phyloP scores from a whole-genome alignment of 1,140 invertebrate species.

The Ceratina japonica region DNA sequence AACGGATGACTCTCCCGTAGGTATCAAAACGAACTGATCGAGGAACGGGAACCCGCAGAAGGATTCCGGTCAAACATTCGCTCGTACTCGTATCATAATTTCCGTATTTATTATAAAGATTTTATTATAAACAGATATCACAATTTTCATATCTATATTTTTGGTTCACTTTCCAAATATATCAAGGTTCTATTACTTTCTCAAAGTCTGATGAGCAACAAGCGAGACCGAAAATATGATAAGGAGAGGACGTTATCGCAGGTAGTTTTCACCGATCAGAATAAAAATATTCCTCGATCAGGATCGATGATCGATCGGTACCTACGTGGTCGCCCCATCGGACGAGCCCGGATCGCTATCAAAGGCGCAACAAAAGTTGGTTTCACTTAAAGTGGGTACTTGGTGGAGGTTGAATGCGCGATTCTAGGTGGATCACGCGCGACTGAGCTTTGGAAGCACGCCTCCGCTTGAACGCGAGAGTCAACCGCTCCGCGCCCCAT shows the following conservation, averaged over 20 bases:
- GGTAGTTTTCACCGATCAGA: neutral
- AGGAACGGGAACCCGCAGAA: neutral
- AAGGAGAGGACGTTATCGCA: neutral
- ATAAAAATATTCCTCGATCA: constrained; percentile 9
- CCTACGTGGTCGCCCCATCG: constrained; percentile 50
- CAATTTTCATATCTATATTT: no score
- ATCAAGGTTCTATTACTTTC: no score
- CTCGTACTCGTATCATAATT: no score
- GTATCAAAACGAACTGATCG: constrained; percentile 6
- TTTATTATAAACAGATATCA: no score
- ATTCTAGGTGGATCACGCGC: constrained; percentile 71
- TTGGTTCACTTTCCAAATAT: no score
- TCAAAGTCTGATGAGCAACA: no score
- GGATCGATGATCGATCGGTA: constrained; percentile 40
- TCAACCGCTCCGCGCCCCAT: constrained; percentile 59
- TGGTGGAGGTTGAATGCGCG: constrained; percentile 59
- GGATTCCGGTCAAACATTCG: neutral
- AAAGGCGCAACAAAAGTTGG: constrained; percentile 9
- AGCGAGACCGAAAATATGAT: no score
- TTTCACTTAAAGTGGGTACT: constrained; percentile 10
- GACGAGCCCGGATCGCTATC: constrained; percentile 18
- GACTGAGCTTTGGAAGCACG: constrained; percentile 70
- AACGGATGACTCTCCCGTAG: neutral
- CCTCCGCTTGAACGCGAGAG: constrained; percentile 40
- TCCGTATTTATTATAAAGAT: no score